phyloP scores from a whole-genome alignment of 2,888 invertebrate genomes.

The Synergus laeviventris region DNA sequence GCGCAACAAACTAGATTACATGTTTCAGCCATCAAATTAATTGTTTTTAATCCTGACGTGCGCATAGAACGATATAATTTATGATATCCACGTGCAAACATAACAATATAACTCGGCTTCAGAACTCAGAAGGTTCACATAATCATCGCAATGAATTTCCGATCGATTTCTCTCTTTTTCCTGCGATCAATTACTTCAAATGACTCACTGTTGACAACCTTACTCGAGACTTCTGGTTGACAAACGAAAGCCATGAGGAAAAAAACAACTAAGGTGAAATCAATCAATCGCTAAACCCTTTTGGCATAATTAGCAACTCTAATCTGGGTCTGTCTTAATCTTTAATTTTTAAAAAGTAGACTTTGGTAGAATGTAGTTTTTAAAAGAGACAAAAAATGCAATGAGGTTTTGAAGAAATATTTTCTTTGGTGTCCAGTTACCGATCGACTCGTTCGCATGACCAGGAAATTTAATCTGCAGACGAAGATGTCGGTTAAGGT shows the following conservation, averaged over 20 bases:
- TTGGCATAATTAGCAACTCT: background rate
- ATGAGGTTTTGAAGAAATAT: conserved; percentile 11
- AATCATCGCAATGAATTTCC: conserved; percentile 10
- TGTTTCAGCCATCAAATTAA: background rate
- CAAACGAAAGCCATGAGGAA: background rate
- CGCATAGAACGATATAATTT: conserved; percentile 10
- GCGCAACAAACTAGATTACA: conserved; percentile 4
- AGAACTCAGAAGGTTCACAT: background rate
- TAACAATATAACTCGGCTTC: background rate
- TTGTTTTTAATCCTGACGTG: conserved; percentile 3
- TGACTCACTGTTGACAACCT: conserved; percentile 11
- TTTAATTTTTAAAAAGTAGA: background rate
- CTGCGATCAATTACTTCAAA: conserved; percentile 5
- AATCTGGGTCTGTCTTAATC: background rate
- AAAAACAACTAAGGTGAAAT: background rate
- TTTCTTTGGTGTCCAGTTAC: conserved; percentile 4
- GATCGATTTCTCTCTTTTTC: background rate
- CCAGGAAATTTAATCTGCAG: conserved; percentile 17
- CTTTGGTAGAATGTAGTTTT: background rate
- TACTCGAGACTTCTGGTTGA: background rate
- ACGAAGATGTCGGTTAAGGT: conserved; percentile 10
- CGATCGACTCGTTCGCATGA: background rate
- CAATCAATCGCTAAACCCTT: background rate
- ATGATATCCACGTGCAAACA: background rate
- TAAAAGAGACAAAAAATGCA: background rate